Evolutionary conservation across 2,888 invertebrate species (phyloP).

Genomic region (Mythimna impura): DNA sequence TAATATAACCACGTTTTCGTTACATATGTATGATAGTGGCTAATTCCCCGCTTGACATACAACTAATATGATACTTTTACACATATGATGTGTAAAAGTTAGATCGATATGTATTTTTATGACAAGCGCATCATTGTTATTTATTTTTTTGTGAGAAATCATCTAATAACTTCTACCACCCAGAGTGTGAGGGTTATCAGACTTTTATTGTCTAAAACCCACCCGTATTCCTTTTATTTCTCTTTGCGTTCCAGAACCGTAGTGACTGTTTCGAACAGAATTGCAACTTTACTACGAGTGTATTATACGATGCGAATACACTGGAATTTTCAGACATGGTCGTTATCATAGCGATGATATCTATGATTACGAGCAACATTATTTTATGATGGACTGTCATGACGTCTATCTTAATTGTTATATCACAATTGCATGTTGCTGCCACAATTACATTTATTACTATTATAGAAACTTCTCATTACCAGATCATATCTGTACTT

Average conservation of each 20-base stretch:
- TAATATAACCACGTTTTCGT: constrained; percentile 33
- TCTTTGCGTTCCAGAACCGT: too few species aligned
- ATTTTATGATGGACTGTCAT: constrained; percentile 31
- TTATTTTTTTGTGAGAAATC: too few species aligned
- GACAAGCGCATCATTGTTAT: too few species aligned
- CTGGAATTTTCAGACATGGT: neutral
- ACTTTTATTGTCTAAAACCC: too few species aligned
- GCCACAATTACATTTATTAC: constrained; percentile 39
- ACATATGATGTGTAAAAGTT: neutral
- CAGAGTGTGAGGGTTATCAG: too few species aligned
- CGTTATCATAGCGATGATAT: constrained; percentile 31
- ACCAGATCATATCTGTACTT: constrained; percentile 45
- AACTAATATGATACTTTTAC: constrained; percentile 18
- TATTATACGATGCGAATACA: constrained; percentile 12
- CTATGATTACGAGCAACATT: constrained; percentile 22
- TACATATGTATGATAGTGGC: constrained; percentile 18
- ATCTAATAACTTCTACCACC: too few species aligned
- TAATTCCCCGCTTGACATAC: neutral
- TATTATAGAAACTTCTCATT: constrained; percentile 50
- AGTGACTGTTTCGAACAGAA: too few species aligned
- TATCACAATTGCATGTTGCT: constrained; percentile 57
- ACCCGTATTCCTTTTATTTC: too few species aligned
- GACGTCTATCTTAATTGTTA: constrained; percentile 45
- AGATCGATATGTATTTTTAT: too few species aligned
- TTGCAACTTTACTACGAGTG: too few species aligned